phyloP scores from a whole-genome alignment of 2,113 vertebrate species.

The Myiopsitta monachus region DNA sequence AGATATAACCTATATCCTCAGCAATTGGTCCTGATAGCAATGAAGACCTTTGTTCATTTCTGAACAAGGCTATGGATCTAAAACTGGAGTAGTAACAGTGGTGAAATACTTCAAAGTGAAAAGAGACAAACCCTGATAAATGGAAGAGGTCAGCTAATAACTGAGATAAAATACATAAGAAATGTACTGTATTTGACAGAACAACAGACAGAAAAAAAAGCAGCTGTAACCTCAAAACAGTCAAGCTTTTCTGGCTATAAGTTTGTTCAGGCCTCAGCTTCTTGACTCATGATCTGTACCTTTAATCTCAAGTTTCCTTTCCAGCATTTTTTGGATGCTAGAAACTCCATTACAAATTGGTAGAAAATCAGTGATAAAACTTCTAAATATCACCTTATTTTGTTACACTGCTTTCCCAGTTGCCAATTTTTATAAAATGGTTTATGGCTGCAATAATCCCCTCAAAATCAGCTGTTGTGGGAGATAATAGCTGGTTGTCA shows the following conservation, averaged over 20 bases:
- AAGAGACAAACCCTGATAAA: neutral
- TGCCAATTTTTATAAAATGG: slow-evolving; percentile 66
- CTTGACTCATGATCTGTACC: neutral
- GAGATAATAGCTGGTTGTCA: slow-evolving; percentile 72
- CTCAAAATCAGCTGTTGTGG: slow-evolving; percentile 67
- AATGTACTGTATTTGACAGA: neutral
- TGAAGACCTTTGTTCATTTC: neutral
- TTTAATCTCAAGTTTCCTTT: slow-evolving; percentile 33
- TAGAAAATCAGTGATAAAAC: slow-evolving; percentile 53
- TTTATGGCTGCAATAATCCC: slow-evolving; percentile 71
- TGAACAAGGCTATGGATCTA: neutral
- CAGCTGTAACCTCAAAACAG: neutral
- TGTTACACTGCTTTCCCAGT: slow-evolving; percentile 59
- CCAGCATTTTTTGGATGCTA: slow-evolving; percentile 36
- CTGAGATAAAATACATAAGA: neutral
- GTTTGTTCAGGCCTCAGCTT: neutral
- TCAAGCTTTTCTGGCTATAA: neutral
- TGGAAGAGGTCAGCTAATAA: neutral
- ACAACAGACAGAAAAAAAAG: neutral
- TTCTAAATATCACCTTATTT: slow-evolving; percentile 56
- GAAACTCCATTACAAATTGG: slow-evolving; percentile 24
- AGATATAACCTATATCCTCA: neutral
- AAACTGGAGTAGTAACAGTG: neutral
- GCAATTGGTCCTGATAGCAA: neutral
- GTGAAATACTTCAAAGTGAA: neutral